These are phyloP conservation scores for Cherax destructor DNA, from an alignment of 1,140 invertebrate species.

Conservation along the genomic window DNA sequence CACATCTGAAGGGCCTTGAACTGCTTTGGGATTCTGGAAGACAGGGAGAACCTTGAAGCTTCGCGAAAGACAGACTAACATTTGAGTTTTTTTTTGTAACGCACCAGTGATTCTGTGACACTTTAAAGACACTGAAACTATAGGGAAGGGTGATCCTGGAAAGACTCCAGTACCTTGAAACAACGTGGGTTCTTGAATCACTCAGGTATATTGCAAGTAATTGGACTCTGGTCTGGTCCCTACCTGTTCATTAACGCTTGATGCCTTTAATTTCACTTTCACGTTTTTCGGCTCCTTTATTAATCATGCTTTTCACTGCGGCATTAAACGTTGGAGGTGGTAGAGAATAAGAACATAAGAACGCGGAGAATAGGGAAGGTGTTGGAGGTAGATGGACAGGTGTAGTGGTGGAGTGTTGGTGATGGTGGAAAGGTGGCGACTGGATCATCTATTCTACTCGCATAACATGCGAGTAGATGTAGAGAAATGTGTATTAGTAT, in stretches of 20 bases:
- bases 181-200: neutral
- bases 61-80: neutral
- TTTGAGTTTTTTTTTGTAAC: too few species aligned
- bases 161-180: too few species aligned
- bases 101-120: too few species aligned
- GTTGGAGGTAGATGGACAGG: too few species aligned
- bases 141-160: neutral
- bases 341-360: neutral
- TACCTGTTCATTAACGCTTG: neutral
- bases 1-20: too few species aligned
- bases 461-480: too few species aligned
- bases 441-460: too few species aligned
- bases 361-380: too few species aligned
- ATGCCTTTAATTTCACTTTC: conserved; percentile 4
- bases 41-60: neutral
- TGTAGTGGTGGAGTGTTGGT: too few species aligned
- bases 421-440: too few species aligned
- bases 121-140: too few species aligned
- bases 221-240: neutral
- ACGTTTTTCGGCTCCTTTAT: neutral
- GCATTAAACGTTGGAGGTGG: neutral
- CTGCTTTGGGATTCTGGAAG: neutral
- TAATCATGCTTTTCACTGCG: neutral
- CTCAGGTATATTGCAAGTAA: neutral
- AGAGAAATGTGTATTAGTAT: too few species aligned